Percentiles rank a stretch among this genome's conserved stretches.
Evolutionary conservation across 2,113 vertebrate species (phyloP).

Genomic region (Calidris pugnax): DNA sequence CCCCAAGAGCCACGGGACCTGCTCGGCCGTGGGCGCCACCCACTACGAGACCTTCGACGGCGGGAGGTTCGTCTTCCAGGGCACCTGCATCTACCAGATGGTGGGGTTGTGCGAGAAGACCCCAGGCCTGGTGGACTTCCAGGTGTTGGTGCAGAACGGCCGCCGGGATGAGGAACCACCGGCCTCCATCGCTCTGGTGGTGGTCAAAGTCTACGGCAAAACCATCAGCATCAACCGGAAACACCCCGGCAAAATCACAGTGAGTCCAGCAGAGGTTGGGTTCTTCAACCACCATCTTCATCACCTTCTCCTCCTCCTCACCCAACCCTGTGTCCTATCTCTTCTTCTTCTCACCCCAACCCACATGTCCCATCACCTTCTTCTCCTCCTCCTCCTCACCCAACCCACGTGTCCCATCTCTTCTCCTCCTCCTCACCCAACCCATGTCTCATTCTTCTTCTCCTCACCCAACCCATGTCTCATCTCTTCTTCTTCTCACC

Average conservation of each 20-base stretch:
- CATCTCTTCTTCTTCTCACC: too few relatives aligned
- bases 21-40: constrained; percentile 60
- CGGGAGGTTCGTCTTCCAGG: constrained; percentile 73
- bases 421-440: too few relatives aligned
- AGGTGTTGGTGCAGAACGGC: constrained; percentile 74
- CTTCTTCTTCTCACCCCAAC: too few relatives aligned
- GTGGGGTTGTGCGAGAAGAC: constrained; percentile 31
- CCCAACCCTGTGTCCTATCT: too few relatives aligned
- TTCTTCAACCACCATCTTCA: too few relatives aligned
- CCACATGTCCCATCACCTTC: too few relatives aligned
- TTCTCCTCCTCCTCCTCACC: too few relatives aligned
- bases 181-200: constrained; percentile 58
- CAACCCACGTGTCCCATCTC: too few relatives aligned
- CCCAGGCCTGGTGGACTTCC: constrained; percentile 65
- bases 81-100: constrained; percentile 77
- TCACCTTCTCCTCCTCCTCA: too few relatives aligned
- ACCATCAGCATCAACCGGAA: constrained; percentile 54
- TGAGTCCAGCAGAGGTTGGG: background rate
- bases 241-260: constrained; percentile 25
- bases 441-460: too few relatives aligned
- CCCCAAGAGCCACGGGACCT: constrained; percentile 43
- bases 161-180: background rate
- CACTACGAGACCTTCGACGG: constrained; percentile 76
- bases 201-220: constrained; percentile 67
- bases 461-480: too few relatives aligned